Evolutionary conservation across 2,797 vertebrate species (phyloP), one percentile per base, ranked within the genome.

Genomic region (Trichosurus vulpecula): DNA sequence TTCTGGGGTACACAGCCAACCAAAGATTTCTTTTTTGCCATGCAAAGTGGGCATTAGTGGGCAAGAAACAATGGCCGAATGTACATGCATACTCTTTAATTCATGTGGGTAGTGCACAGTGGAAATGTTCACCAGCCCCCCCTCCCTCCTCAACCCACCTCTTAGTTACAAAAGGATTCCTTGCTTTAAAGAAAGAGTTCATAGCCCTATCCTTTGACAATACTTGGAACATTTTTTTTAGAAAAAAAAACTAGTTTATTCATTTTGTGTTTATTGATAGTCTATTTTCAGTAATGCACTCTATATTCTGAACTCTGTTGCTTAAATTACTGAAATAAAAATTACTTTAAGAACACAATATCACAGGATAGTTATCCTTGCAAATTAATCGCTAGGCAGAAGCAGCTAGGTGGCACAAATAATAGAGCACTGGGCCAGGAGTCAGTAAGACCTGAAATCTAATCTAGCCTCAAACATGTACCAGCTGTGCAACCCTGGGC

Each of bases 251-350:
- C 4, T 93, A 61, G 35, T 96, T 95, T 91, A 55, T 95, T 96
- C 13, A 93, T 96, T 94, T 93, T 95, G 90, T 96, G 3, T 93
- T 98, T 29, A 0, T 14, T 93, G 53, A 94, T 96, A 94, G 41
- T 92, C 4, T 74, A 14, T 91, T 97, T 97, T 95, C 89, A 92
- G 96, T 96, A 94, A 92, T 22, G 97, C 94, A 92, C 22, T 94
- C 90, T n/a, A 95, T 51, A 95, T 41, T 58, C 0, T 91, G 27
- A 55, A 95, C 81, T 95, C 96, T 90, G 25, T 56, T 91, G 11
- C 92, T 98, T 92, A 96, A 56, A 56, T 66, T 51, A 30, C 91
- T 93, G 51, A 97, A 95, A 74, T 96, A 96, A 93, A 96, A 98
- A 96, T 95, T 91, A 93, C 91, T 93, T 25, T 29, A 96, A 94